Evolutionary conservation across 2,113 vertebrate genomes (phyloP).

Genomic region (Athene noctua): DNA sequence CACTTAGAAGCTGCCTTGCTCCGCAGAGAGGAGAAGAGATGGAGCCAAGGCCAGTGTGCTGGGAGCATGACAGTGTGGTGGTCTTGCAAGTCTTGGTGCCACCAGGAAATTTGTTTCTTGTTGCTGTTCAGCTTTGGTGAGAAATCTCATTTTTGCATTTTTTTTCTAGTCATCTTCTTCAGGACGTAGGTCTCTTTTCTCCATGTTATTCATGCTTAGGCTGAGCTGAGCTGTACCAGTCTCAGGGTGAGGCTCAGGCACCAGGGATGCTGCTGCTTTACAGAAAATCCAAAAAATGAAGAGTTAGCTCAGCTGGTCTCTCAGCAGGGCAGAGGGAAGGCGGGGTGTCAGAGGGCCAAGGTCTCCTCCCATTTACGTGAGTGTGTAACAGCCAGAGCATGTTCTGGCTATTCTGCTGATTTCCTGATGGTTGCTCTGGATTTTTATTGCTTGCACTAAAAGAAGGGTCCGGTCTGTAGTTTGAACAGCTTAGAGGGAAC

Average conservation of each 20-base stretch:
- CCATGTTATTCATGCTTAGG: accelerated
- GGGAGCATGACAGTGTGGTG: background rate
- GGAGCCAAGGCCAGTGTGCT: background rate
- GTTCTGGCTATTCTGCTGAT: background rate
- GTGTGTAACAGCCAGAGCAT: background rate
- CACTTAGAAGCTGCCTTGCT: background rate
- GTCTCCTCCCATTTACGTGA: background rate
- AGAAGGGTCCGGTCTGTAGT: background rate
- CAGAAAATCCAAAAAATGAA: background rate
- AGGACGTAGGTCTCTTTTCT: background rate
- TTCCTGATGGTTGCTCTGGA: background rate
- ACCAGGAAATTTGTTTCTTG: background rate
- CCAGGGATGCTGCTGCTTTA: background rate
- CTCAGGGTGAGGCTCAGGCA: background rate
- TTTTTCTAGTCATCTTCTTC: background rate
- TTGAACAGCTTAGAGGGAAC: background rate
- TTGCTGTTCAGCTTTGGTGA: background rate
- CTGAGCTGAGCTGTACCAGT: background rate
- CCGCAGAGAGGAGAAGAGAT: background rate
- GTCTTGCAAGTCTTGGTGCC: background rate
- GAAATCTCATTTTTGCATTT: background rate
- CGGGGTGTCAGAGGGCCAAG: background rate
- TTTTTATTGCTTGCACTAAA: background rate
- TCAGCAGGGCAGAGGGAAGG: accelerated
- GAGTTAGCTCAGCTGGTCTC: background rate